phyloP scores from a whole-genome alignment of 2,797 vertebrate genomes.

The Rhabdomys pumilio region DNA sequence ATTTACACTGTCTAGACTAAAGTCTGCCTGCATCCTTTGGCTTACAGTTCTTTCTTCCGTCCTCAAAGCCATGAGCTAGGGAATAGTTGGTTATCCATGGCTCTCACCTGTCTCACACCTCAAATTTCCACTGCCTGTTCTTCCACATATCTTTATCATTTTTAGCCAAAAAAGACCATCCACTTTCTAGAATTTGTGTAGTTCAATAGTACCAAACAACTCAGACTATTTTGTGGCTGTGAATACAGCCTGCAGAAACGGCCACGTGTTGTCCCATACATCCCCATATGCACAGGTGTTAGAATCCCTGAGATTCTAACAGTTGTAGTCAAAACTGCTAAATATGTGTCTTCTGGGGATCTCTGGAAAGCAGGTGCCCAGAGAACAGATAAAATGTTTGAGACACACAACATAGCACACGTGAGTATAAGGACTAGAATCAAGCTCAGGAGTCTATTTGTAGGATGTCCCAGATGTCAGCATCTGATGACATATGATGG shows the following conservation, averaged over 20 bases:
- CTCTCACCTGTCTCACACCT: neutral
- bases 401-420: neutral
- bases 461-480: neutral
- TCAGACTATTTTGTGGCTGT: neutral
- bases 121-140: neutral
- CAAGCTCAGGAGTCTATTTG: neutral
- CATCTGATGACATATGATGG: neutral
- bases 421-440: neutral
- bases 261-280: neutral
- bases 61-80: neutral
- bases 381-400: neutral
- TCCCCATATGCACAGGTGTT: neutral
- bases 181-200: neutral
- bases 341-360: neutral
- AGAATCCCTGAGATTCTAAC: neutral
- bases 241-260: neutral
- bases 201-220: neutral
- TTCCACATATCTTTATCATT: neutral
- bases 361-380: neutral
- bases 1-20: neutral
- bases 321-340: neutral
- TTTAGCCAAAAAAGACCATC: neutral
- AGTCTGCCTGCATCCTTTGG: neutral
- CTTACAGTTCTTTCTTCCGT: neutral
- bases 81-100: neutral